A percentile compares a stretch with the other conserved stretches of the same genome.
Conservation (phyloP, 2,113 vertebrate species). For the Fregetta grallaria region DNA sequence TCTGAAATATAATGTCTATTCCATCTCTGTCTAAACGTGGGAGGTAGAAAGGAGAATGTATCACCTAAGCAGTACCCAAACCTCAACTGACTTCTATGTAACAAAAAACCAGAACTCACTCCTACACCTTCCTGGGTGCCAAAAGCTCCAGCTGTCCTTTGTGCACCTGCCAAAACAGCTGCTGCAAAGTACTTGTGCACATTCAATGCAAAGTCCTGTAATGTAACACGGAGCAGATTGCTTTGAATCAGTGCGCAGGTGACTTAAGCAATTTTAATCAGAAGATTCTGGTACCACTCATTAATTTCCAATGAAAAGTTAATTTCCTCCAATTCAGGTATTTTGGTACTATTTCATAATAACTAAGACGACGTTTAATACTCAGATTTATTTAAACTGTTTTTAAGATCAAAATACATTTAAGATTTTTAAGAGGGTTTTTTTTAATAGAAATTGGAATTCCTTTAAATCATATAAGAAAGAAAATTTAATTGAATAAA, state of each 20-base stretch:
- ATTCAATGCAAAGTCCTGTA: not conserved
- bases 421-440: not conserved
- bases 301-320: not conserved
- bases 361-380: not conserved
- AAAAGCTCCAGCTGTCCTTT: constrained; percentile 64
- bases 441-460: not conserved
- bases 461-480: not conserved
- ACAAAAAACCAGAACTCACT: constrained; percentile 35
- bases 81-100: constrained; percentile 52
- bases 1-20: constrained; percentile 27
- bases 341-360: not conserved
- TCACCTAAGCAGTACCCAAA: constrained; percentile 39
- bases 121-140: constrained; percentile 66
- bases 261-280: not conserved
- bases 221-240: not conserved
- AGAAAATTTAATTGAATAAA: not conserved
- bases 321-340: not conserved
- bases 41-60: constrained; percentile 50
- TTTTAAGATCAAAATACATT: not conserved
- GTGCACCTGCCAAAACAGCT: constrained; percentile 61
- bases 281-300: not conserved
- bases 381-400: not conserved
- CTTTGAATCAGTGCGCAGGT: not conserved
- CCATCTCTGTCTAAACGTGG: constrained; percentile 6
- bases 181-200: not conserved